Evolutionary conservation across 2,113 vertebrate species (phyloP), one percentile per base, ranked within the genome.

Genomic region (Pomatostomus ruficeps): DNA sequence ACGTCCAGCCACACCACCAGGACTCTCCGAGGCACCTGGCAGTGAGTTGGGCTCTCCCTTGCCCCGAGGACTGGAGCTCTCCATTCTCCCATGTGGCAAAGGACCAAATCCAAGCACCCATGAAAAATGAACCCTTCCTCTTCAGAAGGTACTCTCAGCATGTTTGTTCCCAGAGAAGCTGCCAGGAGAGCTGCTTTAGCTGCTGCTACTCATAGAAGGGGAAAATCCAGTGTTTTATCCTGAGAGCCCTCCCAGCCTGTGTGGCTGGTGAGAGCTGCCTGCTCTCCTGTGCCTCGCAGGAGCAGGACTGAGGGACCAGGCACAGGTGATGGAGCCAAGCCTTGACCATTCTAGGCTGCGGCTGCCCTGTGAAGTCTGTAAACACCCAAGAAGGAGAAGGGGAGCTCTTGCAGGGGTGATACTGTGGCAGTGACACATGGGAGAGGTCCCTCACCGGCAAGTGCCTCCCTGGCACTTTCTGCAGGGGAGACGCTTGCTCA

Each of bases 31-130:
- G 45, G 43, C 42, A 16, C 40, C 33, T 17, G 46, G 29, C 35
- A 29, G 1, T 42, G 78, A 28, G 6, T 1, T 40, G 36, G 28
- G 19, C 8, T 74, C 38, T 57, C 59, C 1, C 0, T 8, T 45
- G 36, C 11, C 8, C 59, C 46, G 59, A 49, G 58, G 16, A 12
- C 18, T 42, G 38, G 6, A 8, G 11, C 7, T 62, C 19, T 76
- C 59, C 5, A 0, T 45, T 61, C 55, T 80, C 63, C 38, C 3
- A 0, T 7, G 6, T 4, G 5, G 20, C 57, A 61, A 82, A 88
- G 35, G 52, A 65, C 29, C 0, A 2, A 49, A 61, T 62, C 35
- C 4, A 2, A 62, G 43, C 21, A 43, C 28, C 11, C 10, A 5
- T 18, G 12, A 58, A 43, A 80, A 77, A 86, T 2, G 8, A 33